Base-by-base conservation (phyloP, 2,797 vertebrate species). In the Iguana delicatissima region DNA sequence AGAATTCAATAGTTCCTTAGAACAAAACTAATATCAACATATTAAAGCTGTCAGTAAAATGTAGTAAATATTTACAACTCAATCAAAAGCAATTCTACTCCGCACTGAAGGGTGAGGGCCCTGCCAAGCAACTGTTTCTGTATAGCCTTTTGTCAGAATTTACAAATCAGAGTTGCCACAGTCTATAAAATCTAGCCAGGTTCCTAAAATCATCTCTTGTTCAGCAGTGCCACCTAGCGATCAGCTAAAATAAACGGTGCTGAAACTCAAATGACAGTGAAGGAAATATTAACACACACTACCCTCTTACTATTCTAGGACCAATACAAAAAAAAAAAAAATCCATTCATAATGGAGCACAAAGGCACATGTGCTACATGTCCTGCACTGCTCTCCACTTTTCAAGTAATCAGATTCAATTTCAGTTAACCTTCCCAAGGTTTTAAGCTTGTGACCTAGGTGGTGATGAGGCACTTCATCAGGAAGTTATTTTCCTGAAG, bases 141-240 rank as follows among this genome's bases (percentile, higher is more conserved):
- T 52, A 85, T 52, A 85, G 55, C 32, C 3, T 26, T 46, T 59
- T 73, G 3, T n/a, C 3, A 6, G 14, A 8, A 29, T 87, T 46
- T 14, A n/a, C 18, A 64, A 77, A 64, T n/a, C 42, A 13, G 29
- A 29, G 50, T 80, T 72, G 16, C 24, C 20, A 32, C 14, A 18
- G 18, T 24, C 57, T 72, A 22, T 55, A 32, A 59, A 62, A 4
- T 22, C 42, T 29, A 72, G 14, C 29, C 9, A 64, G 7, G 8
- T 16, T 83, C 26, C 59, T 79, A 84, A 86, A 22, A 82, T 4
- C 16, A 69, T 85, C 86, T 50, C 46, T 91, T 92, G 94, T 69
- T 62, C 87, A 96, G 93, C 90, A 96, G 85, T 93, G 95, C 96
- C 95, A 95, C 92, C 96, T 95, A 93, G 59, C 81, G 95, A 93